Evolutionary conservation across 2,888 invertebrate species (phyloP).

Genomic region (Slavum lentiscoides): DNA sequence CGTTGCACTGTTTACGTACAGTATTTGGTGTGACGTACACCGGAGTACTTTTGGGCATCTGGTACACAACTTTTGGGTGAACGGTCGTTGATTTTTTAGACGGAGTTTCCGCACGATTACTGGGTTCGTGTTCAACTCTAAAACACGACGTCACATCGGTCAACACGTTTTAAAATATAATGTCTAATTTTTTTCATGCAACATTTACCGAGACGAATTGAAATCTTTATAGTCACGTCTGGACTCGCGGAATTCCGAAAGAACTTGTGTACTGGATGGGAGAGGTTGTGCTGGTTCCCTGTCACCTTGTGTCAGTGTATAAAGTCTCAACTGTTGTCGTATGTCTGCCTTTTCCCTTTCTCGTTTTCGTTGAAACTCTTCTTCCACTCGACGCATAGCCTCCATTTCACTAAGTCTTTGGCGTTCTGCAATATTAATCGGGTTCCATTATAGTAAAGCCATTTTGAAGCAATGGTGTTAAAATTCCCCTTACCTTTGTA

Average conservation of each 20-base stretch:
- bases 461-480: neutral
- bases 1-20: constrained; percentile 35
- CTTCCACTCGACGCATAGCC: constrained; percentile 82
- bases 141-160: neutral
- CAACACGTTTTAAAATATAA: neutral
- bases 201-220: constrained; percentile 57
- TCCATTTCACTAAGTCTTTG: constrained; percentile 76
- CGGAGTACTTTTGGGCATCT: constrained; percentile 64
- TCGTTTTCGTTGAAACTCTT: constrained; percentile 83
- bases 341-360: constrained; percentile 67
- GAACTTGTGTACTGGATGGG: constrained; percentile 64
- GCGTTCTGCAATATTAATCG: constrained; percentile 62
- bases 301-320: constrained; percentile 68
- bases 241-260: constrained; percentile 64
- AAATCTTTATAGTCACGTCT: constrained; percentile 65
- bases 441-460: neutral
- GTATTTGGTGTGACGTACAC: constrained; percentile 57
- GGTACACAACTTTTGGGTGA: constrained; percentile 66
- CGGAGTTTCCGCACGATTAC: constrained; percentile 38
- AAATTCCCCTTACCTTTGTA: constrained; percentile 62
- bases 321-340: constrained; percentile 74
- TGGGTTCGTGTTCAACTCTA: constrained; percentile 34
- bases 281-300: constrained; percentile 66
- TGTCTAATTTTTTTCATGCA: neutral
- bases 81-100: constrained; percentile 57